A percentile compares a stretch with the other conserved stretches of the same genome.
phyloP scores from a whole-genome alignment of 2,888 invertebrate species.

The Oligia fasciuncula region DNA sequence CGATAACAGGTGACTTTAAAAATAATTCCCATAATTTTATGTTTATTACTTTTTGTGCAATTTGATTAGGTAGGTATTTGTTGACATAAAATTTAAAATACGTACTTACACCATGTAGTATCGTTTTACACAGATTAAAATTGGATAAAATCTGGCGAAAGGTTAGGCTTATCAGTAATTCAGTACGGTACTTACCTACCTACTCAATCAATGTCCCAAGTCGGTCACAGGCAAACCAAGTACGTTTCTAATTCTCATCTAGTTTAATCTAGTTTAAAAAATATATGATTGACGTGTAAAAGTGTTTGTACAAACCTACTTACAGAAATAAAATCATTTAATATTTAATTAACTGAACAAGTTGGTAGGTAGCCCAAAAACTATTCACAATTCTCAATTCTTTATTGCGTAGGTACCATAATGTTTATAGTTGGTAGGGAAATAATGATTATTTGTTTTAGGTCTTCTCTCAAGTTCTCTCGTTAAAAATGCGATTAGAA shows the following conservation, averaged over 20 bases:
- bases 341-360: background rate
- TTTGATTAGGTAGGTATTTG: background rate
- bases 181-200: background rate
- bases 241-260: background rate
- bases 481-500: background rate
- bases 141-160: slow-evolving; percentile 5
- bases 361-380: background rate
- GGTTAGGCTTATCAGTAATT: slow-evolving; percentile 14
- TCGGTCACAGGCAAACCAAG: background rate
- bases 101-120: background rate
- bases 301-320: too few species aligned
- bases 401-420: too few species aligned
- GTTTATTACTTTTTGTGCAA: background rate
- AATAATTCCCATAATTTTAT: background rate
- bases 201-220: background rate
- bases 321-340: too few species aligned
- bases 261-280: too few species aligned
- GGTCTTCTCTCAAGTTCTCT: background rate
- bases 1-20: slow-evolving; percentile 90
- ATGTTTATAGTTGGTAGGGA: too few species aligned
- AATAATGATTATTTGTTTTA: background rate
- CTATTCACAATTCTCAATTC: too few species aligned
- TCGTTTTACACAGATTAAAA: background rate
- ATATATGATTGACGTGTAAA: too few species aligned
- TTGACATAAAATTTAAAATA: background rate